Conservation (phyloP, 1,140 invertebrate species). For the Armadillidium nasatum region DNA sequence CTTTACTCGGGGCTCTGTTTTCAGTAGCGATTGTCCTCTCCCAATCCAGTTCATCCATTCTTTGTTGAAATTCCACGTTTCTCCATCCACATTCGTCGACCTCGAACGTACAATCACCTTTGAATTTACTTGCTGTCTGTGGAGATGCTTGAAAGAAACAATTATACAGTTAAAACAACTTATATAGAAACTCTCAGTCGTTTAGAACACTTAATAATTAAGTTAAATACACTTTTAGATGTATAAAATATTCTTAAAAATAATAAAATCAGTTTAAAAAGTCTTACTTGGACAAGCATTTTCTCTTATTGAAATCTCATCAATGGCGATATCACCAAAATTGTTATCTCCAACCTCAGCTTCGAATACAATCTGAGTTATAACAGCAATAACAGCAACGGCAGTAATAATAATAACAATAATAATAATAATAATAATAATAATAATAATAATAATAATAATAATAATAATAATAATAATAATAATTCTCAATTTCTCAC, state of each 20-base stretch:
- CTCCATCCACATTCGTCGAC: conserved; percentile 65
- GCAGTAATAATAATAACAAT: too few relatives aligned
- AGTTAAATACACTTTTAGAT: too few relatives aligned
- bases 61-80: conserved; percentile 57
- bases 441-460: too few relatives aligned
- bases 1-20: conserved; percentile 50
- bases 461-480: too few relatives aligned
- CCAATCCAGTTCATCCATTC: conserved; percentile 62
- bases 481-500: too few relatives aligned
- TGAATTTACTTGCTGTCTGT: conserved; percentile 56
- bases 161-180: not conserved
- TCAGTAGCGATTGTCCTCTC: conserved; percentile 56
- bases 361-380: conserved; percentile 60
- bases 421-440: too few relatives aligned
- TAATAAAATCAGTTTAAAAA: not conserved
- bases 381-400: conserved; percentile 14
- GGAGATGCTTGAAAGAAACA: conserved; percentile 52
- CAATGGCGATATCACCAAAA: conserved; percentile 67
- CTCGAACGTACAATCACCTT: conserved; percentile 63
- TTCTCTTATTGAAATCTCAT: conserved; percentile 63
- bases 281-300: conserved; percentile 61
- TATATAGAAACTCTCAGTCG: not conserved
- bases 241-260: too few relatives aligned
- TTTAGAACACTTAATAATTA: not conserved
- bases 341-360: conserved; percentile 61